phyloP scores from a whole-genome alignment of 53 echinoderm and acorn worm species.

The Hippasteria phrygiana region DNA sequence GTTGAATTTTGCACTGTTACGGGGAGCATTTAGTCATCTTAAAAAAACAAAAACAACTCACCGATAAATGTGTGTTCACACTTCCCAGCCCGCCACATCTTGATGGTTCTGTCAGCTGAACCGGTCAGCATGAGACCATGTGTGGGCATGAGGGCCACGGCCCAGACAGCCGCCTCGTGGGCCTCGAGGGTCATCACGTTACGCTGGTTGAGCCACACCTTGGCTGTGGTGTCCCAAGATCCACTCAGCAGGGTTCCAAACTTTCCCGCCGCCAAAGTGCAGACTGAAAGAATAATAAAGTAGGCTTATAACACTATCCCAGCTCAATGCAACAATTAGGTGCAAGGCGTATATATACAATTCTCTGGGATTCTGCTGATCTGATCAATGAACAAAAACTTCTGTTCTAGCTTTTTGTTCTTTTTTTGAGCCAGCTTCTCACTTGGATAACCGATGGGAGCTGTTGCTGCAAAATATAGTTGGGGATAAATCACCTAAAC shows the following conservation, averaged over 20 bases:
- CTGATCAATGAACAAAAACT: no score
- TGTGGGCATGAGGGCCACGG: constrained; percentile 90
- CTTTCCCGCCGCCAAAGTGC: constrained; percentile 90
- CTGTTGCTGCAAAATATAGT: no score
- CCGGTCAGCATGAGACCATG: constrained; percentile 97
- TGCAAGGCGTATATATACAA: no score
- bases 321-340: neutral
- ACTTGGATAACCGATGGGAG: no score
- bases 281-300: constrained; percentile 70
- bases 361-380: no score
- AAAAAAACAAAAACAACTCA: constrained; percentile 26
- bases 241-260: constrained; percentile 98
- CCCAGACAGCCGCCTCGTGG: constrained; percentile 93
- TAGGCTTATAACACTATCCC: neutral
- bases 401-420: no score
- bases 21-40: neutral
- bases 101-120: constrained; percentile 94
- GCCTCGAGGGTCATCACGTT: constrained; percentile 95
- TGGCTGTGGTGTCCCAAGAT: constrained; percentile 95
- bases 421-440: no score
- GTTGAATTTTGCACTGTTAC: no score
- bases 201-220: constrained; percentile 92
- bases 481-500: no score
- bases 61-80: constrained; percentile 92
- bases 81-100: constrained; percentile 93